A percentile compares a stretch with the other conserved stretches of the same genome.
These are phyloP conservation scores for Drosophila sordidula DNA, from an alignment of 2,888 invertebrate species.

Conservation along the genomic window DNA sequence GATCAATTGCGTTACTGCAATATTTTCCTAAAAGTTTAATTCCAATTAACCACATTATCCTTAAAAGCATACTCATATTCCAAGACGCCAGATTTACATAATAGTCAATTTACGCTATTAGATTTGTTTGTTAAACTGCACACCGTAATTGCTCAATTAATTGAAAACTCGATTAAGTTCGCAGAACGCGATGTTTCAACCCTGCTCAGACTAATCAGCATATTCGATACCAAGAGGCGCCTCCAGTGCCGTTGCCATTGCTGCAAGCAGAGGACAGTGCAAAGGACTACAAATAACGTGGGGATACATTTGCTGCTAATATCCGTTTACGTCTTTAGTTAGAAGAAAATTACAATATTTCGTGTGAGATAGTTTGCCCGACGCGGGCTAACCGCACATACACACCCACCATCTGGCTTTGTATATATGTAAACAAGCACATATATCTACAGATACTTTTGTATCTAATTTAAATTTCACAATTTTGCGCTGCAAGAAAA, in stretches of 20 bases:
- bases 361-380: slow-evolving; percentile 63
- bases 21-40: not conserved
- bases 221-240: slow-evolving; percentile 40
- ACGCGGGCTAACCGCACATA: slow-evolving; percentile 31
- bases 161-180: slow-evolving; percentile 29
- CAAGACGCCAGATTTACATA: not conserved
- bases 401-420: slow-evolving; percentile 3
- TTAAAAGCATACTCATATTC: not conserved
- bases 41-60: not conserved
- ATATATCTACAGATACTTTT: slow-evolving; percentile 54
- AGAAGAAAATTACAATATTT: slow-evolving; percentile 75
- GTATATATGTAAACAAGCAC: not conserved
- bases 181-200: slow-evolving; percentile 25
- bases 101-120: not conserved
- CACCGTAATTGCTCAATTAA: slow-evolving; percentile 42
- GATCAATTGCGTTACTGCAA: no score
- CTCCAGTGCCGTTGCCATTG: slow-evolving; percentile 2
- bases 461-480: slow-evolving; percentile 76
- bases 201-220: slow-evolving; percentile 42
- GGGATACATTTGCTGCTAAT: slow-evolving; percentile 71
- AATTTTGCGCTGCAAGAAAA: slow-evolving; percentile 66
- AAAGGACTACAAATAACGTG: slow-evolving; percentile 29
- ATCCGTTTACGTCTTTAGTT: slow-evolving; percentile 76
- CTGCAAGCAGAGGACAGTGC: slow-evolving; percentile 7
- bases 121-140: slow-evolving; percentile 4